phyloP scores from a whole-genome alignment of 1,140 invertebrate species.

The Zaprionus ornatus region DNA sequence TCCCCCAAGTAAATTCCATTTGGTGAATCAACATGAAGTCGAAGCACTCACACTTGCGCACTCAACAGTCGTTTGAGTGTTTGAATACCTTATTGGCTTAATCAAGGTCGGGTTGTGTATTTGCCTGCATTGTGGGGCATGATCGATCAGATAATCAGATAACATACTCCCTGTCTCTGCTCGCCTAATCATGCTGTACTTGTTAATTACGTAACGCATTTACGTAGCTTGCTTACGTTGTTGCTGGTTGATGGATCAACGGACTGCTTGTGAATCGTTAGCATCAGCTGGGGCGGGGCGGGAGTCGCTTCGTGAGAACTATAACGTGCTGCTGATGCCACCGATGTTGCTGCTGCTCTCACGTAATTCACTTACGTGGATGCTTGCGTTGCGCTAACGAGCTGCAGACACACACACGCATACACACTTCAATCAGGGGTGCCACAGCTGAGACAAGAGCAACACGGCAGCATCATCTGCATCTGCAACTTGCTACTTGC shows the following conservation, averaged over 20 bases:
- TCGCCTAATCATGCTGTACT: not conserved
- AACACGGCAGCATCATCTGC: constrained; percentile 13
- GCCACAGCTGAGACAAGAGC: not conserved
- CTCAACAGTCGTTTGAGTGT: not conserved
- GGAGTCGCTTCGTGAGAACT: not conserved
- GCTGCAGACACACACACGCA: not conserved
- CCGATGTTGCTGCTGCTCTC: not conserved
- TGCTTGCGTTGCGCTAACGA: constrained; percentile 30
- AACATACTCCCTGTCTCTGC: not conserved
- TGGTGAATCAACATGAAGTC: not conserved
- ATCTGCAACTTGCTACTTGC: constrained; percentile 7
- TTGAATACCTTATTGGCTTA: not conserved
- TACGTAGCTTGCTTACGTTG: not conserved
- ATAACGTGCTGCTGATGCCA: not conserved
- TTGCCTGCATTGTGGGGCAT: too few species aligned
- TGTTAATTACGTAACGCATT: not conserved
- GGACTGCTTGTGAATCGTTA: not conserved
- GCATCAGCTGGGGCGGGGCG: not conserved
- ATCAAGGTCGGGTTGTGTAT: not conserved
- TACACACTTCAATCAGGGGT: constrained; percentile 31
- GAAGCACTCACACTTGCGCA: not conserved
- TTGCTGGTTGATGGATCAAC: not conserved
- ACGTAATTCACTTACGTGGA: constrained; percentile 37
- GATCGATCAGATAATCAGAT: not conserved
- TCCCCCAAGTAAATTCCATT: not conserved